Percentiles rank a stretch among this genome's conserved stretches.
phyloP scores from a whole-genome alignment of 2,797 vertebrate species.

The Macroramphosus scolopax region DNA sequence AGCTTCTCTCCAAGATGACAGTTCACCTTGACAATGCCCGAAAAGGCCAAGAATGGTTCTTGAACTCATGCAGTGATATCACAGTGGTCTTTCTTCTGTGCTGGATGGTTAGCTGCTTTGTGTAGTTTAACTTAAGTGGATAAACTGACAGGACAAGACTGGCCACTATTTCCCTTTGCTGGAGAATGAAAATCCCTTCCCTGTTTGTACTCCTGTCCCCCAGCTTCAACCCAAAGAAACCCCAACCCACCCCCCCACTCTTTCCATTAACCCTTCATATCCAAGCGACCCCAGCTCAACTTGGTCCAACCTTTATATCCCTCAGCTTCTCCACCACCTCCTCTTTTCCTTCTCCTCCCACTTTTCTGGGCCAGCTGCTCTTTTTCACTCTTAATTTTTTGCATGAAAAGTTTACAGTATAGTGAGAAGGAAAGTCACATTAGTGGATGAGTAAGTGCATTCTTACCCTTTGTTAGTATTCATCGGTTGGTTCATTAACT shows the following conservation, averaged over 20 bases:
- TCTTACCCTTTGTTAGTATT: conserved; percentile 37
- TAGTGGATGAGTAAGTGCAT: conserved; percentile 31
- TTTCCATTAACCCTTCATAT: conserved; percentile 43
- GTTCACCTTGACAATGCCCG: conserved; percentile 55
- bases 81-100: conserved; percentile 52
- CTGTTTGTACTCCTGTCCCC: conserved; percentile 54
- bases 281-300: conserved; percentile 1
- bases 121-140: conserved; percentile 51
- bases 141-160: conserved; percentile 61
- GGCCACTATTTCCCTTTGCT: conserved; percentile 65
- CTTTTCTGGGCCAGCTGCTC: conserved; percentile 32
- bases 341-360: conserved; percentile 38
- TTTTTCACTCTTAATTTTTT: conserved; percentile 57
- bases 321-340: conserved; percentile 5
- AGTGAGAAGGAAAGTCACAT: conserved; percentile 54
- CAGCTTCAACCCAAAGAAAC: conserved; percentile 48
- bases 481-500: conserved; percentile 41
- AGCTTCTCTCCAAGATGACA: conserved; percentile 68
- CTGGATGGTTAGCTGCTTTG: conserved; percentile 48
- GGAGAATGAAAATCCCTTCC: conserved; percentile 71
- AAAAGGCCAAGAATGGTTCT: conserved; percentile 46
- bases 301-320: conserved; percentile 18
- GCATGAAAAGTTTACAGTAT: conserved; percentile 57
- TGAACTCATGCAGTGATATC: conserved; percentile 57
- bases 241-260: conserved; percentile 46